Conservation (phyloP, 1,140 invertebrate species). For the Drosophila repleta region DNA sequence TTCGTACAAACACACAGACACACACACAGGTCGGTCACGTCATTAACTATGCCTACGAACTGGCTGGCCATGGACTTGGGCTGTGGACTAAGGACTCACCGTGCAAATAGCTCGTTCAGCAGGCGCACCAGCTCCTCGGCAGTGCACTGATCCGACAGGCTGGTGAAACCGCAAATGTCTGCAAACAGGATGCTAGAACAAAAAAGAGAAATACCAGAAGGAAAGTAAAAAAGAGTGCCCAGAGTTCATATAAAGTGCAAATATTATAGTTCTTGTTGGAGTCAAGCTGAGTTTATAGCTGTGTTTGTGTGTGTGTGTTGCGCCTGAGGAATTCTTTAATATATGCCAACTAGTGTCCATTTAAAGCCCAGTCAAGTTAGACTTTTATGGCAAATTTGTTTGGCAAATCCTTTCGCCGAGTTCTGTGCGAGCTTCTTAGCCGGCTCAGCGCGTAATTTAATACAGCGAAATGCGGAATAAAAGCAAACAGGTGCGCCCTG, state of each 20-base stretch:
- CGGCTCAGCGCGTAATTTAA: conserved; percentile 77
- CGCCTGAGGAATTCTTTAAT: conserved; percentile 37
- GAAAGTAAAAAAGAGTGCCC: conserved; percentile 5
- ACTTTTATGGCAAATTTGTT: conserved; percentile 7
- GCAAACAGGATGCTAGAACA: conserved; percentile 96
- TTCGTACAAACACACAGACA: neutral
- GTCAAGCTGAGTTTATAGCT: conserved; percentile 15
- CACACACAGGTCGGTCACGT: conserved; percentile 15
- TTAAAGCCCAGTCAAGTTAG: conserved; percentile 20
- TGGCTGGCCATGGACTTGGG: neutral
- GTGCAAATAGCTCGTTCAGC: conserved; percentile 97
- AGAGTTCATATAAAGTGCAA: conserved; percentile 19
- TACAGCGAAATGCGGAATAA: conserved; percentile 49
- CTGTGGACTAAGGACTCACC: conserved; percentile 85
- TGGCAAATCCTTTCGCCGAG: conserved; percentile 1
- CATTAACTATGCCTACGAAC: conserved; percentile 51
- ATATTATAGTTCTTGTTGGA: conserved; percentile 38
- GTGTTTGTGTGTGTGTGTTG: conserved; percentile 11
- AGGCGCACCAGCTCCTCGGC: conserved; percentile 97
- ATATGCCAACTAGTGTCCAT: conserved; percentile 26
- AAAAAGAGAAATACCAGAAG: conserved; percentile 36
- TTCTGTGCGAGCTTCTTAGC: conserved; percentile 62
- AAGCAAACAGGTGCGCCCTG: conserved; percentile 67
- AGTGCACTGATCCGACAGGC: conserved; percentile 96
- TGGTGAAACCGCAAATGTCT: conserved; percentile 98